Percentiles rank a stretch among this genome's conserved stretches.
Evolutionary conservation across 2,797 vertebrate species (phyloP).

Genomic region (Rhinella marina): DNA sequence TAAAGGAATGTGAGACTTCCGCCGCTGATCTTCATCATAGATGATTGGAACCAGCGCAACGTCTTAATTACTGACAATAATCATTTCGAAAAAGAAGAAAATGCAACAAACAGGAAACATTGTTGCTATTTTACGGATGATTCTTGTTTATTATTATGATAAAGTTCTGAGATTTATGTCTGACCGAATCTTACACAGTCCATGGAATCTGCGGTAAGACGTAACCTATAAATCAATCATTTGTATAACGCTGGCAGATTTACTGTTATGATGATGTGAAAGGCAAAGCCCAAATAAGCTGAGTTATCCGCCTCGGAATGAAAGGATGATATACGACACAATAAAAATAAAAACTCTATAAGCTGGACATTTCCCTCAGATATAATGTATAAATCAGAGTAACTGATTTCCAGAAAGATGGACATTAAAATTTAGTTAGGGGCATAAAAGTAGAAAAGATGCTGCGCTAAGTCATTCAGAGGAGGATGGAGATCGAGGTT

Average conservation of each 20-base stretch:
- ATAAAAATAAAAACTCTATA: constrained; percentile 44
- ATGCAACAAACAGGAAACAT: constrained; percentile 12
- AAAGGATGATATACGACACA: constrained; percentile 28
- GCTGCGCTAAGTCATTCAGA: neutral
- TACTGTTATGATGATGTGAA: constrained; percentile 28
- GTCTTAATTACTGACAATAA: constrained; percentile 11
- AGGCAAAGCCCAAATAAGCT: constrained; percentile 44
- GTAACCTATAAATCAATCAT: constrained; percentile 23
- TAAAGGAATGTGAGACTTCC: neutral
- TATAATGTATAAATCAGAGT: constrained; percentile 41
- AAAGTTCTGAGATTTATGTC: constrained; percentile 1
- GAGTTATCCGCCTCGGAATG: constrained; percentile 23
- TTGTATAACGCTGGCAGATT: constrained; percentile 10
- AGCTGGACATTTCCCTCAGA: constrained; percentile 34
- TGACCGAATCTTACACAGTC: neutral
- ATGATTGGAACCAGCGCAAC: neutral
- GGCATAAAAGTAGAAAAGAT: neutral
- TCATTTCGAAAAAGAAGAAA: neutral
- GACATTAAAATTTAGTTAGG: constrained; percentile 30
- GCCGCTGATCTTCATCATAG: constrained; percentile 35
- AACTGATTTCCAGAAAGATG: constrained; percentile 21
- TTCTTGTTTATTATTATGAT: constrained; percentile 10
- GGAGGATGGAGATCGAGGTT: neutral
- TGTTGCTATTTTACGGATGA: neutral
- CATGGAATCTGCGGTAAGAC: neutral